Conservation (phyloP, 2,888 invertebrate genomes). For the Noctua fimbriata region DNA sequence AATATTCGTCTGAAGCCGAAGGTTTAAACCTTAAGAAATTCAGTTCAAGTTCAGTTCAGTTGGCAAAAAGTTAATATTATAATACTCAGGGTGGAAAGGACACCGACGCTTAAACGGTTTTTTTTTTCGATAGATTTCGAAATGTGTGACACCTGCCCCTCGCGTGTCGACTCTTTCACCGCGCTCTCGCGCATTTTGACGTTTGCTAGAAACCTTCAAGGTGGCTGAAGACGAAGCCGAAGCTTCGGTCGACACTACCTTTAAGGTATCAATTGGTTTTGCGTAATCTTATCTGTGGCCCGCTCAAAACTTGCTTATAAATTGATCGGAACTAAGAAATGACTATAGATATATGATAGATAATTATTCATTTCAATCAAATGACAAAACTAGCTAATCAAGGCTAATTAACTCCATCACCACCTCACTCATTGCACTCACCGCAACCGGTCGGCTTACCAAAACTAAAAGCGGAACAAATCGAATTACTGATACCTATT, state of each 20-base stretch:
- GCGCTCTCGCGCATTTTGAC: no score
- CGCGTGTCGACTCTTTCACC: no score
- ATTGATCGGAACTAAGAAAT: background rate
- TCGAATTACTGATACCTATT: background rate
- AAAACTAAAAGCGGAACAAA: background rate
- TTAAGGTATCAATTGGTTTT: conserved; percentile 29
- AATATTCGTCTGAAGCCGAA: background rate
- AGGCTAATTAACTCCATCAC: background rate
- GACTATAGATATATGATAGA: background rate
- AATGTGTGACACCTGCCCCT: no score
- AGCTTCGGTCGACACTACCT: background rate
- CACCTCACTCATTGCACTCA: background rate
- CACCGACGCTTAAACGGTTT: no score
- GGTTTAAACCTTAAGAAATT: no score
- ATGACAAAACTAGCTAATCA: background rate
- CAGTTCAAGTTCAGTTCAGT: no score
- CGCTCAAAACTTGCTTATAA: background rate
- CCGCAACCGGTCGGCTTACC: background rate
- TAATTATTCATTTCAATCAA: background rate
- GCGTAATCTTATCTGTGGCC: conserved; percentile 20
- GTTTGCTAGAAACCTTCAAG: no score
- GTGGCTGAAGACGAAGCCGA: background rate
- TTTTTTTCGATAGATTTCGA: no score
- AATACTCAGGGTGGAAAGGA: no score
- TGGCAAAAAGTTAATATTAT: no score